Percentiles rank a stretch among this genome's conserved stretches.
Evolutionary conservation across 2,888 invertebrate genomes (phyloP).

Genomic region (Caenorhabditis sp.): DNA sequence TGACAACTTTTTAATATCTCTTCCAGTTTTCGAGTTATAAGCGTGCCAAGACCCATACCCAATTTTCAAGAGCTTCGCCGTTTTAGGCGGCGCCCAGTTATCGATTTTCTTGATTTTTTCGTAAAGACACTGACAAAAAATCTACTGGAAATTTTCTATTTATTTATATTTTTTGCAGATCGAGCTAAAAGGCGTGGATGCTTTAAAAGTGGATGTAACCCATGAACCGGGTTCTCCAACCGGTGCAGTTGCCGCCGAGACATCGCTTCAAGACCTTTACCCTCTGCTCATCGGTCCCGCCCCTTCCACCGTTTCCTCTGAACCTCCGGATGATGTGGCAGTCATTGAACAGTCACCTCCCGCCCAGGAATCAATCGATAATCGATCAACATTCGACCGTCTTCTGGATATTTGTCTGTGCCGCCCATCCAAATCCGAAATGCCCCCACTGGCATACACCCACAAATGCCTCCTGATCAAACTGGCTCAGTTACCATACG

Average conservation of each 20-base stretch:
- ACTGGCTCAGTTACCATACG: conserved; percentile 42
- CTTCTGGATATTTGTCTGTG: conserved; percentile 58
- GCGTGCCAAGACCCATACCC: no score
- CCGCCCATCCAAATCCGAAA: conserved; percentile 33
- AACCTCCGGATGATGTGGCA: not conserved
- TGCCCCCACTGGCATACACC: conserved; percentile 41
- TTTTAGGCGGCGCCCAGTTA: no score
- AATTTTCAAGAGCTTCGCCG: no score
- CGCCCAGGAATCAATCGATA: not conserved
- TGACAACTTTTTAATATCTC: no score
- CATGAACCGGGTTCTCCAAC: conserved; percentile 37
- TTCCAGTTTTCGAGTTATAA: no score
- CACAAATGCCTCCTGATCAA: conserved; percentile 46
- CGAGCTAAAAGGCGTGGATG: conserved; percentile 57
- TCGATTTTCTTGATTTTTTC: no score
- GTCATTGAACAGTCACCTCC: not conserved
- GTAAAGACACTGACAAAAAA: no score
- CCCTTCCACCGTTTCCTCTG: not conserved
- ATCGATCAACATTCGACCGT: conserved; percentile 42
- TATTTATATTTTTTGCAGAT: conserved; percentile 57
- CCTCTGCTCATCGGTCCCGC: conserved; percentile 26
- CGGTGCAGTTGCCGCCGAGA: conserved; percentile 19
- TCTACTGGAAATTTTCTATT: no score
- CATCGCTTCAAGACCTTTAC: conserved; percentile 43
- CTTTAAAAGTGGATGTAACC: conserved; percentile 43